Percentiles rank a stretch among this genome's conserved stretches.
phyloP scores from a whole-genome alignment of 2,888 invertebrate genomes.

The Oscheius onirici region DNA sequence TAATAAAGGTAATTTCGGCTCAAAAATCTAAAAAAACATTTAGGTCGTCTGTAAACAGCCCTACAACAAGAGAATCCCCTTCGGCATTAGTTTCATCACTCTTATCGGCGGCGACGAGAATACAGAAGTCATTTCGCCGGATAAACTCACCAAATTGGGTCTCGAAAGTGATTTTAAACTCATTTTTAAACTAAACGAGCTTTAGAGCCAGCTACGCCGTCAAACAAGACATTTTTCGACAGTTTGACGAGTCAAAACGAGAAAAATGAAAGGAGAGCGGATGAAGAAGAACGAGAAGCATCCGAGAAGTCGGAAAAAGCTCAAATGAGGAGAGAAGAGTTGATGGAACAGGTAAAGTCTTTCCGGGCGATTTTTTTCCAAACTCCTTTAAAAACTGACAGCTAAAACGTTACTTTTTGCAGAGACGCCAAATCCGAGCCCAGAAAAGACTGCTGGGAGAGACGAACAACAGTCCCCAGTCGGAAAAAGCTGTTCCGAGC shows the following conservation, averaged over 20 bases:
- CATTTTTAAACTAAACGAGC: neutral
- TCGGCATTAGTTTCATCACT: neutral
- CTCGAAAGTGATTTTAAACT: neutral
- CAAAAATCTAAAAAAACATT: neutral
- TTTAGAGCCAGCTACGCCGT: neutral
- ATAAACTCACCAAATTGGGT: neutral
- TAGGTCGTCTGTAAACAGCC: slow-evolving; percentile 15
- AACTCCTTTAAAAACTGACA: too few relatives aligned
- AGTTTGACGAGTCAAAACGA: neutral
- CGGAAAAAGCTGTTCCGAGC: neutral
- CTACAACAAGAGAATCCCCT: neutral
- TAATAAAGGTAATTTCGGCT: neutral
- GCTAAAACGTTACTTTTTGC: too few relatives aligned
- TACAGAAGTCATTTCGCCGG: neutral
- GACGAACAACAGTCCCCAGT: neutral
- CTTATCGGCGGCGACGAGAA: slow-evolving; percentile 7
- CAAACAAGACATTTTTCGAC: slow-evolving; percentile 2
- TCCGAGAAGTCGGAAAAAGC: neutral
- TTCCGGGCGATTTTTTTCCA: too few relatives aligned
- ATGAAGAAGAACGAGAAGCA: neutral
- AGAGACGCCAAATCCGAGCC: neutral
- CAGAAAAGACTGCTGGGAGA: neutral
- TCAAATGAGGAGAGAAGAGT: neutral
- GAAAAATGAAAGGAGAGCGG: neutral
- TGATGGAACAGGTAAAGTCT: neutral